These are phyloP conservation scores for Cheilosia vernalis DNA, from an alignment of 2,888 invertebrate genomes.

Conservation along the genomic window DNA sequence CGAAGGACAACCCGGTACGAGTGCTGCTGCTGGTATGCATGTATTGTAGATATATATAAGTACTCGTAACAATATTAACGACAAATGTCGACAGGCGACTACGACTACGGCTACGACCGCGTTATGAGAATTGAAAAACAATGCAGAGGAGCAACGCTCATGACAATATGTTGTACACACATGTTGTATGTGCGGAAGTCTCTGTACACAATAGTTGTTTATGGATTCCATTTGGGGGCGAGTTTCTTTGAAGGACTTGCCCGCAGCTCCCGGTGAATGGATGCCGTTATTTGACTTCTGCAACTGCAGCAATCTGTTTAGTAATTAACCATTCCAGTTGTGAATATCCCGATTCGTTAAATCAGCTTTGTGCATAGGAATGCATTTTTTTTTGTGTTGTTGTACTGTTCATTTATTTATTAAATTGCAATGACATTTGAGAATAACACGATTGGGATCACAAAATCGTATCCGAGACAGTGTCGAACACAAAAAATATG, in stretches of 20 bases:
- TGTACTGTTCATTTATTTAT: too few relatives aligned
- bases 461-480: too few relatives aligned
- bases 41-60: neutral
- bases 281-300: neutral
- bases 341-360: neutral
- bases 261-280: neutral
- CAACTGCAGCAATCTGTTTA: slow-evolving; percentile 7
- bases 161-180: neutral
- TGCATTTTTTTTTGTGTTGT: neutral
- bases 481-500: too few relatives aligned
- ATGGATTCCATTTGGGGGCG: slow-evolving; percentile 7
- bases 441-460: neutral
- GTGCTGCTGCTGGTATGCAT: neutral
- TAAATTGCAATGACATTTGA: neutral
- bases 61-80: slow-evolving; percentile 16
- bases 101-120: slow-evolving; percentile 2
- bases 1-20: neutral
- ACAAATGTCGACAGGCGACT: slow-evolving; percentile 9
- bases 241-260: slow-evolving; percentile 5
- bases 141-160: neutral
- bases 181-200: neutral
- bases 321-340: slow-evolving; percentile 9
- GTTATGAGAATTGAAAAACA: slow-evolving; percentile 1
- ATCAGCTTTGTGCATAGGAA: neutral
- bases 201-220: neutral